Conservation (phyloP, 2,888 invertebrate species). For the Rhingia rostrata region DNA sequence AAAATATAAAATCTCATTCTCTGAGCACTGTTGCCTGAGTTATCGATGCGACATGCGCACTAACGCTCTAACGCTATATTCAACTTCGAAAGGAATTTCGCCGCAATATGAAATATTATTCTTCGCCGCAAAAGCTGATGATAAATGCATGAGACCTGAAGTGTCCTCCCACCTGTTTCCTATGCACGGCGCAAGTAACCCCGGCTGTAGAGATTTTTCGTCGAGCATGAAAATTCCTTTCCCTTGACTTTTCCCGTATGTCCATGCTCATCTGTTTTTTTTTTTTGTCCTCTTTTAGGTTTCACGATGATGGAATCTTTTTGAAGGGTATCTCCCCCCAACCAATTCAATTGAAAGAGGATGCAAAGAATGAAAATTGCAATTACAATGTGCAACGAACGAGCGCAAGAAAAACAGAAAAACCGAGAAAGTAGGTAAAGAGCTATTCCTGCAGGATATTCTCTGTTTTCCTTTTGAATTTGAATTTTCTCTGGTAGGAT, state of each 20-base stretch:
- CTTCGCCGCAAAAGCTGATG: slow-evolving; percentile 16
- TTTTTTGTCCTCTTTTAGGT: slow-evolving; percentile 3
- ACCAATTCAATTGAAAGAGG: slow-evolving; percentile 4
- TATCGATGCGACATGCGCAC: slow-evolving; percentile 10
- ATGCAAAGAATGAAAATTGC: slow-evolving; percentile 62
- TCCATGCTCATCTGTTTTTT: background rate
- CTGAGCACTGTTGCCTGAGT: background rate
- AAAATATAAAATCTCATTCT: slow-evolving; percentile 34
- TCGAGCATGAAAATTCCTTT: slow-evolving; percentile 4
- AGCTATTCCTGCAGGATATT: slow-evolving; percentile 70
- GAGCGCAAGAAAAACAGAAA: slow-evolving; percentile 54
- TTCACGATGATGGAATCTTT: slow-evolving; percentile 17
- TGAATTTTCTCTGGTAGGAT: slow-evolving; percentile 41
- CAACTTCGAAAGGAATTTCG: slow-evolving; percentile 20
- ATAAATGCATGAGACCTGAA: slow-evolving; percentile 10
- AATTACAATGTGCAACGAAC: slow-evolving; percentile 64
- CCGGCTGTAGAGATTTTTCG: slow-evolving; percentile 31
- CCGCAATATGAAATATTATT: background rate
- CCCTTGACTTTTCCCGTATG: slow-evolving; percentile 2
- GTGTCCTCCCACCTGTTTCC: slow-evolving; percentile 66
- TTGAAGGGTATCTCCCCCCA: slow-evolving; percentile 12
- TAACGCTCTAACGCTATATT: background rate
- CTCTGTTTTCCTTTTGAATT: slow-evolving; percentile 58
- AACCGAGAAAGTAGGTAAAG: slow-evolving; percentile 63
- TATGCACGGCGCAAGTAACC: slow-evolving; percentile 2